Conservation (phyloP, 2,113 vertebrate species). For the Lota lota region DNA sequence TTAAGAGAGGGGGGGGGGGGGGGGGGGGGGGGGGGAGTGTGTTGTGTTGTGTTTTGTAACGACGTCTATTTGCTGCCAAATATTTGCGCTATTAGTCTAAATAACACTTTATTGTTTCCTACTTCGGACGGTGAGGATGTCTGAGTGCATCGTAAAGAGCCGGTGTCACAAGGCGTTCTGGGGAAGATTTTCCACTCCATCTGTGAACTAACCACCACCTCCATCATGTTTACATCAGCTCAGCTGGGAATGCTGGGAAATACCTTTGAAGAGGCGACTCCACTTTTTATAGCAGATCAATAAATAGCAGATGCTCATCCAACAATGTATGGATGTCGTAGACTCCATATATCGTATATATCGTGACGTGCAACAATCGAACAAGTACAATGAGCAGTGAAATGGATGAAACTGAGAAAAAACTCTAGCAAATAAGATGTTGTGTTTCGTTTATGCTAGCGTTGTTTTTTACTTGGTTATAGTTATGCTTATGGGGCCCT, state of each 20-base stretch:
- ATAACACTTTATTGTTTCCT: conserved; percentile 54
- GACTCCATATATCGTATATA: too few relatives aligned
- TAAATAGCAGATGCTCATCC: too few relatives aligned
- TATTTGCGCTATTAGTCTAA: conserved; percentile 44
- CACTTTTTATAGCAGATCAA: too few relatives aligned
- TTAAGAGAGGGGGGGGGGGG: not conserved
- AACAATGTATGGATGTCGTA: too few relatives aligned
- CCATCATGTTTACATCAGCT: not conserved
- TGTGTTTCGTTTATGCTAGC: too few relatives aligned
- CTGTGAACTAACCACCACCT: not conserved
- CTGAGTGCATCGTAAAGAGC: conserved; percentile 34
- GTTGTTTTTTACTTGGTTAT: too few relatives aligned
- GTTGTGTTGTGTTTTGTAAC: conserved; percentile 8
- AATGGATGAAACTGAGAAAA: too few relatives aligned
- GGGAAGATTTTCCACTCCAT: not conserved
- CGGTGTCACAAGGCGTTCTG: conserved; percentile 22
- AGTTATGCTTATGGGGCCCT: conserved; percentile 6
- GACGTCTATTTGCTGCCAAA: conserved; percentile 46
- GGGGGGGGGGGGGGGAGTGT: not conserved
- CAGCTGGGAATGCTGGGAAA: too few relatives aligned
- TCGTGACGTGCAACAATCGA: too few relatives aligned
- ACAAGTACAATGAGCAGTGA: too few relatives aligned
- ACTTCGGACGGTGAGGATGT: conserved; percentile 39
- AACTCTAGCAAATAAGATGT: too few relatives aligned
- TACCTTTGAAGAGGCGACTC: too few relatives aligned